Base-by-base conservation (phyloP, 2,888 invertebrate genomes). In the Pyrrhosoma nymphula region DNA sequence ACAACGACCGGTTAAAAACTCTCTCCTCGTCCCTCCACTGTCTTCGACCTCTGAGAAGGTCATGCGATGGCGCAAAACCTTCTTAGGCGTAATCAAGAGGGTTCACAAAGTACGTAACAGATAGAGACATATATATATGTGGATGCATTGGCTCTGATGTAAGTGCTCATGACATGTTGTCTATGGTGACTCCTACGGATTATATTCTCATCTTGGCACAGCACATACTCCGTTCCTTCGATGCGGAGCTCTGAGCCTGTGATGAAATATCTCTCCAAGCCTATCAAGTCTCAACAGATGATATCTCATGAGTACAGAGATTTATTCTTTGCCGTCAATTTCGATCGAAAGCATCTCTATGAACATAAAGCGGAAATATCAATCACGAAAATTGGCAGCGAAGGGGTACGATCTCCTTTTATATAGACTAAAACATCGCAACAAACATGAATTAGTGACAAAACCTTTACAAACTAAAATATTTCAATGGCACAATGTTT, bases 41-140 rank as follows among this genome's bases (percentile, higher is more conserved):
- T 75, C 93, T 69, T 93, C 75, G 93, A 93, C 93, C 93, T 93
- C 69, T 69, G 63, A 69, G 93, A 93, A 93, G 93, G 93, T 93
- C 93, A 93, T 16, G 47, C 63, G 20, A 56, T 93, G 93, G 69
- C 93, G 93, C 47, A 69, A 93, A 69, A 69, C 39, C 47, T 93
- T 69, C 47, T 93, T 47, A 69, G 20, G 69, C 93, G 47, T 63
- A 82, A 82, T 82, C 30, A 82, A 30, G 82, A 16, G 14, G 30
- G 35, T 82, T 69, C 16, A 35, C 6, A 26, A 69, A 69, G 35
- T 0, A 82, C 35, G 82, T 82, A 35, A 82, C 30, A 35, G 82
- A 82, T 82, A 35, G 82, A 10, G 35, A 69, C 82, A 16, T 10
- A 35, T 26, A 69, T n/a, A n/a, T 69, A 12, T 69, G 69, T 26